These are phyloP conservation scores for Apodemus sylvaticus DNA, from an alignment of 2,113 vertebrate genomes.

Conservation along the genomic window DNA sequence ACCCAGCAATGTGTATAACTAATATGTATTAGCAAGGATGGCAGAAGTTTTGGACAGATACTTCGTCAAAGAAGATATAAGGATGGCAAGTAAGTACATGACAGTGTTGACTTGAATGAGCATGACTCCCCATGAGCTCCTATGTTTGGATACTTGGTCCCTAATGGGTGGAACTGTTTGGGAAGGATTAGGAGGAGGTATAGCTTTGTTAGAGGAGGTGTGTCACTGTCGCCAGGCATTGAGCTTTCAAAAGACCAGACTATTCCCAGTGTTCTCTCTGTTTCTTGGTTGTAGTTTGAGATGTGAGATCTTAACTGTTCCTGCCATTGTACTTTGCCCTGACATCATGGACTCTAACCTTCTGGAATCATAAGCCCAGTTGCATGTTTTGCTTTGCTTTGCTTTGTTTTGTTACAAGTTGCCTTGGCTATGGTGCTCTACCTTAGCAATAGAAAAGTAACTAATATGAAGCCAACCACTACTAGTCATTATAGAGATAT, in stretches of 20 bases:
- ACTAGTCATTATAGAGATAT: not conserved
- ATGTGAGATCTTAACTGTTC: not conserved
- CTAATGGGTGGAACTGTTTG: not conserved
- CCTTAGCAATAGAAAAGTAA: not conserved
- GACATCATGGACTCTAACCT: not conserved
- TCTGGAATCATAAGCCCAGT: not conserved
- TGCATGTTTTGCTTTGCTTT: not conserved
- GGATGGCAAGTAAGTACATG: not conserved
- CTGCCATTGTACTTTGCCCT: not conserved
- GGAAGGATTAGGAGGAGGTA: not conserved
- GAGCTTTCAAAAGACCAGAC: not conserved
- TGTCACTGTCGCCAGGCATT: not conserved
- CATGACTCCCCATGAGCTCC: not conserved
- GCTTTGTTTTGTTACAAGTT: not conserved
- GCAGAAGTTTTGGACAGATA: not conserved
- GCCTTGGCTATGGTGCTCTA: not conserved
- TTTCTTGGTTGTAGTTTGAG: not conserved
- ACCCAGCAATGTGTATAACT: not conserved
- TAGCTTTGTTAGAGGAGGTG: not conserved
- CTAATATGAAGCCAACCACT: not conserved
- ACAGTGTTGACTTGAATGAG: not conserved
- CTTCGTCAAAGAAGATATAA: not conserved
- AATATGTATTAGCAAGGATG: not conserved
- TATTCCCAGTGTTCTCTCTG: not conserved
- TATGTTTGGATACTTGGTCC: not conserved